Evolutionary conservation across 2,888 invertebrate genomes (phyloP), one percentile per base, ranked within the genome.

Genomic region (Gibbula magus): DNA sequence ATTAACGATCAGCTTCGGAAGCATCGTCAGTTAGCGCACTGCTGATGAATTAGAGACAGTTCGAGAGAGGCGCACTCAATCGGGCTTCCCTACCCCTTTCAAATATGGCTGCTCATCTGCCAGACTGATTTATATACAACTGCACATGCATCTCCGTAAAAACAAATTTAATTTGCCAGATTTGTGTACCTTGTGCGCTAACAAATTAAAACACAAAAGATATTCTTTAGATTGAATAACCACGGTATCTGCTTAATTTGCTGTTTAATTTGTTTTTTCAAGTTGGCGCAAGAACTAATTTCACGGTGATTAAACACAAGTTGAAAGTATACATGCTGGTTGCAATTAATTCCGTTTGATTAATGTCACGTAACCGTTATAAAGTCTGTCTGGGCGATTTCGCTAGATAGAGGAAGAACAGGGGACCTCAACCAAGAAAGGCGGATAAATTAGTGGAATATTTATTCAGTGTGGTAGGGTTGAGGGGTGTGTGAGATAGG

Each of bases 1-100:
- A 84, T 84, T 82, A 84, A 84, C 82, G 81, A 82, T 82, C 81
- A 82, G 79, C 81, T 77, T 73, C 67, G 73, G 78, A 79, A 83
- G 80, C 75, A 76, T 61, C 81, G 70, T 54, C 77, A 51, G 79
- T 61, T 70, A 66, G 74, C 29, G 73, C 80, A 74, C 52, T 78
- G 80, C 77, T 82, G 82, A 84, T 84, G 84, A 81, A 82, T 84
- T 76, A 35, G 78, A 39, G 32, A 20, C 10, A n/a, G 70, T 39
- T 70, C 20, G 20, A n/a, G 70, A 70, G 35, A 32, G 8, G 70
- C 39, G 39, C 35, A 32, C 70, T 10, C 70, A 35, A 70, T 39
- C 18, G 70, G n/a, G 35, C 29, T 70, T 70, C n/a, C 70, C 35
- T n/a, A 16, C 70, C 35, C 67, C 32, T n/a, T 70, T 20, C 39